Base-by-base conservation (phyloP, 2,113 vertebrate genomes). In the Heterochromis multidens region DNA sequence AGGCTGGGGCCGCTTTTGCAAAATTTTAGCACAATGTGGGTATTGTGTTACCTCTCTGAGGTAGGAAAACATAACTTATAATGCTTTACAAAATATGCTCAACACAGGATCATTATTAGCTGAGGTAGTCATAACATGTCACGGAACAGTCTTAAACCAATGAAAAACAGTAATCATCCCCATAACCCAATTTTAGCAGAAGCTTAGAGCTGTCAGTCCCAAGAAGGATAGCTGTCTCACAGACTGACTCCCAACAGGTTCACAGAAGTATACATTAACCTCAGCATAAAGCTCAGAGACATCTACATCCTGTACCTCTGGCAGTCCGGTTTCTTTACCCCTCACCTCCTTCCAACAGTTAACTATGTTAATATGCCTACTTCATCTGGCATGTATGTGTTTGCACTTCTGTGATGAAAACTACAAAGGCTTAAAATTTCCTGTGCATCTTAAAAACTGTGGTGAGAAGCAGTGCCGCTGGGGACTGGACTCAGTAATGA, bases 121-220 rank as follows among this genome's bases (percentile, higher is more conserved):
- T 23, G 49, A 82, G 52, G 89, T 87, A 94, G 93, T 82, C 93
- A 93, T 91, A 94, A 94, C 92, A 94, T n/a, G 33, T 84, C 83
- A 84, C 57, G 1, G 84, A 63, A 84, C 59, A 78, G 85, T 59
- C 82, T 57, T 74, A 82, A 90, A 81, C 83, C 80, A 61, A 83
- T 87, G 81, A 87, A 92, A 93, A 94, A 92, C 87, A 91, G 87
- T 85, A 90, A 87, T 88, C 84, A 72, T 77, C 76, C 49, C 79
- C 56, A 79, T 89, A 93, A 95, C 82, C 86, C 85, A 91, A 87
- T 91, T 92, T 92, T 61, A 84, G 81, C 63, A 59, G 78, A 80
- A 80, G 70, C 72, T 60, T 61, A 80, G 82, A 59, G 81, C 85
- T 63, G 88, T 87, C 81, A 87, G 70, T 78, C 62, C 46, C 84